Evolutionary conservation across 1,140 invertebrate genomes (phyloP), one percentile per base, ranked within the genome.

Genomic region (Euschistus heros): DNA sequence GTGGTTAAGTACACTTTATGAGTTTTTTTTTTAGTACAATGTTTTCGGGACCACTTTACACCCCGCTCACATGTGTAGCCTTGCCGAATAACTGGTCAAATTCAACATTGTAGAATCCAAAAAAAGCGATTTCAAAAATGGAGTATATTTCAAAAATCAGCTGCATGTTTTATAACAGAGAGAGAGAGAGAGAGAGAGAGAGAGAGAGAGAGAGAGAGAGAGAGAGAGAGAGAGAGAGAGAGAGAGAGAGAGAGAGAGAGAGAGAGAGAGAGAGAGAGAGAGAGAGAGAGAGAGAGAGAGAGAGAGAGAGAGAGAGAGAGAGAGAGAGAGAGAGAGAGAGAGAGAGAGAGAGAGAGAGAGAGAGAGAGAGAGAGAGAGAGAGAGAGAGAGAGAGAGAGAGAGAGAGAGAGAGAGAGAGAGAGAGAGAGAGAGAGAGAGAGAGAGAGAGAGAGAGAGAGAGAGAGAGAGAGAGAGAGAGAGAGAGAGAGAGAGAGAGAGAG

Each of bases 391-490:
- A 54, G 52, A 54, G 52, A 54, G 52, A 54, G 52, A 10, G 17
- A 10, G 7, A 10, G 42, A 66, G 59, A 44, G 42, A 66, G 33
- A 66, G 59, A 62, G 59, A 63, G 22, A 66, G 55, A 66, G 55
- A 65, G 47, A 65, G 50, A 59, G 26, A 42, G 26, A 60, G 26
- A 42, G 59, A 62, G 55, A 50, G 17, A 50, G 18, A 50, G 20
- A 60, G 20, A 60, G 30, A 30, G 26, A 26, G 33, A 46, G 54
- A 55, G 26, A 55, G 66, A 67, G 54, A 46, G 42, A 62, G 37
- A 63, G 52, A 57, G 66, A 65, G 17, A 22, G 47, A 63, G 18
- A 20, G 64, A 62, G 55, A 67, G 68, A 70, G 42, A 37, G 20
- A 63, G 27, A 37, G 55, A 60, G 20, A 14, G 46, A 60, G 50